phyloP scores from a whole-genome alignment of 2,113 vertebrate genomes.

The Chloropsis cyanopogon region DNA sequence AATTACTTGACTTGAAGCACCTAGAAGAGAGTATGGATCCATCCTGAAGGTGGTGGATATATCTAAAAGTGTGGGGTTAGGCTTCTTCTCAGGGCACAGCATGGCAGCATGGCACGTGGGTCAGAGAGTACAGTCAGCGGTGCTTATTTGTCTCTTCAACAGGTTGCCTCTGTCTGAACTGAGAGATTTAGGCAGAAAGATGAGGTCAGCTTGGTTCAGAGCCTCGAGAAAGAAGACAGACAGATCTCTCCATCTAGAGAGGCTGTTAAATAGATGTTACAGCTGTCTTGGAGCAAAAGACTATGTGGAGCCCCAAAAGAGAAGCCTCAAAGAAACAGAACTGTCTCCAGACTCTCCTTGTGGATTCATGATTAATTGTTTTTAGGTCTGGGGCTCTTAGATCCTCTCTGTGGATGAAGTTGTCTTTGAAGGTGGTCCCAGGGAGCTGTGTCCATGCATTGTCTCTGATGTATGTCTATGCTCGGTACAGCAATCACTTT shows the following conservation, averaged over 20 bases:
- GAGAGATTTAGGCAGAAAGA: background rate
- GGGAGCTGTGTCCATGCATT: background rate
- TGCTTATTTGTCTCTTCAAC: background rate
- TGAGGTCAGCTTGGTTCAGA: background rate
- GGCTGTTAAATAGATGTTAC: background rate
- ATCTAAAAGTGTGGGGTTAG: background rate
- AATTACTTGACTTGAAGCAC: background rate
- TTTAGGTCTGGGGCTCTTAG: background rate
- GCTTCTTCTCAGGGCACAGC: background rate
- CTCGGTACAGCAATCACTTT: background rate
- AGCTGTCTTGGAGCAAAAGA: background rate
- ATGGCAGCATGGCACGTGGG: fast-evolving
- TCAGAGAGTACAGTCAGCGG: background rate
- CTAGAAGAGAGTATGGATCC: background rate
- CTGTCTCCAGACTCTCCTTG: background rate
- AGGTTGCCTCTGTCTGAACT: background rate
- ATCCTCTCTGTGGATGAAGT: background rate
- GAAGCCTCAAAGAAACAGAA: background rate
- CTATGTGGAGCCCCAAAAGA: background rate
- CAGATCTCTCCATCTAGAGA: background rate
- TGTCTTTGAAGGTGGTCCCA: background rate
- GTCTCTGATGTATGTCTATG: background rate
- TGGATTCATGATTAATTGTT: background rate
- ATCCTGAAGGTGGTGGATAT: background rate
- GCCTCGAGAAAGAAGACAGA: background rate